Evolutionary conservation across 1,140 invertebrate genomes (phyloP).

Genomic region (Oscheius sp.): DNA sequence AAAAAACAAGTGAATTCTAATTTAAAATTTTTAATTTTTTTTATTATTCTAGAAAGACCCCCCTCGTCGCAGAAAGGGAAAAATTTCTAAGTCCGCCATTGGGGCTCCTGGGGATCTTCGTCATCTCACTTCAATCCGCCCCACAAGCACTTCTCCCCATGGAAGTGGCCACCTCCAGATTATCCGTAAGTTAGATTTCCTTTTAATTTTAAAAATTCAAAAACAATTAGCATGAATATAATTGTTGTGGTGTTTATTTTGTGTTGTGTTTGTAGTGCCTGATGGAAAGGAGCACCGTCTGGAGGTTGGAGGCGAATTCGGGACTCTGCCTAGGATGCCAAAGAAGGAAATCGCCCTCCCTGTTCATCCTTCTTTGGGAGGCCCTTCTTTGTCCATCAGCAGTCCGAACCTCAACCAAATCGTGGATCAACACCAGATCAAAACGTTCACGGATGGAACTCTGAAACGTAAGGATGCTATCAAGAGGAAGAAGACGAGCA

Average conservation of each 20-base stretch:
- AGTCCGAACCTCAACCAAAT: conserved; percentile 7
- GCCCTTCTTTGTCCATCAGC: not conserved
- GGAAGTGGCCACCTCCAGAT: not conserved
- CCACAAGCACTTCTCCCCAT: not conserved
- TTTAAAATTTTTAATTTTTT: not conserved
- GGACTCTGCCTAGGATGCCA: not conserved
- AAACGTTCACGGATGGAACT: conserved; percentile 3
- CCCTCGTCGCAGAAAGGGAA: not conserved
- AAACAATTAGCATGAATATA: not conserved
- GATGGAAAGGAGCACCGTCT: not conserved
- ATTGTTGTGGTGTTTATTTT: not conserved
- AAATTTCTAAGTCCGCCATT: not conserved
- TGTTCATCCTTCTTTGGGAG: not conserved
- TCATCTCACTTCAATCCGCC: not conserved
- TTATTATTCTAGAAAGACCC: not conserved
- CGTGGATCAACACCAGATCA: too few relatives aligned
- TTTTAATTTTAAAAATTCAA: too few relatives aligned
- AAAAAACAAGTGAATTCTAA: not conserved
- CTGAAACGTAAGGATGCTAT: conserved; percentile 15
- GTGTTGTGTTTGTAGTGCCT: not conserved
- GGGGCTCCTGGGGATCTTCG: not conserved
- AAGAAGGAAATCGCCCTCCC: not conserved
- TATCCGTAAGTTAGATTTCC: conserved; percentile 1
- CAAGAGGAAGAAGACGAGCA: not conserved
- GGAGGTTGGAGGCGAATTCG: not conserved